Conservation (phyloP, 2,888 invertebrate species). For the Syrista parreyssii region DNA sequence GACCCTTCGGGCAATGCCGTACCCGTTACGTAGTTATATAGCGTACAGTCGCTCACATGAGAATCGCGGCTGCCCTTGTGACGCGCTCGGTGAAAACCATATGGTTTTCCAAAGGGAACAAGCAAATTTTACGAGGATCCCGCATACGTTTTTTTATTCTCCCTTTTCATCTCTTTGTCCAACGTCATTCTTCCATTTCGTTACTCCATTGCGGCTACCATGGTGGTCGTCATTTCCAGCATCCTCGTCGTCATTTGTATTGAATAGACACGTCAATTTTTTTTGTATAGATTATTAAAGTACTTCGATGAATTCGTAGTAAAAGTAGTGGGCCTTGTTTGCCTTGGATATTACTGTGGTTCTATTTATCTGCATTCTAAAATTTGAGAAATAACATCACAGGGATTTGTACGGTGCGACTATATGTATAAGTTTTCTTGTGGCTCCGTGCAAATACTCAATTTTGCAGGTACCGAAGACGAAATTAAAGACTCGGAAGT, state of each 20-base stretch:
- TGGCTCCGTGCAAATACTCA: neutral
- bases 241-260: neutral
- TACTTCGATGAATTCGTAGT: neutral
- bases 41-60: neutral
- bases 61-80: neutral
- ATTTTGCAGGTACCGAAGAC: neutral
- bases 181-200: neutral
- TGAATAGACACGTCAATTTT: neutral
- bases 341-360: neutral
- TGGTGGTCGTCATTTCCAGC: neutral
- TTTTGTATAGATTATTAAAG: neutral
- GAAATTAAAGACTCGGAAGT: neutral
- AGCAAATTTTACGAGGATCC: neutral
- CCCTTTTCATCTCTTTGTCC: slow-evolving; percentile 8
- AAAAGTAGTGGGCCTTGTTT: neutral
- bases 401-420: neutral
- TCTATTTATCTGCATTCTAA: neutral
- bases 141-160: neutral
- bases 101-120: neutral
- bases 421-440: neutral
- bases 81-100: neutral
- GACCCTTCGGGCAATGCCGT: slow-evolving; percentile 37
- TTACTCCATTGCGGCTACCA: neutral
- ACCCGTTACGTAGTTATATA: neutral
- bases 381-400: neutral